These are phyloP conservation scores for Littorina saxatilis DNA, from an alignment of 1,140 invertebrate genomes.

Conservation along the genomic window DNA sequence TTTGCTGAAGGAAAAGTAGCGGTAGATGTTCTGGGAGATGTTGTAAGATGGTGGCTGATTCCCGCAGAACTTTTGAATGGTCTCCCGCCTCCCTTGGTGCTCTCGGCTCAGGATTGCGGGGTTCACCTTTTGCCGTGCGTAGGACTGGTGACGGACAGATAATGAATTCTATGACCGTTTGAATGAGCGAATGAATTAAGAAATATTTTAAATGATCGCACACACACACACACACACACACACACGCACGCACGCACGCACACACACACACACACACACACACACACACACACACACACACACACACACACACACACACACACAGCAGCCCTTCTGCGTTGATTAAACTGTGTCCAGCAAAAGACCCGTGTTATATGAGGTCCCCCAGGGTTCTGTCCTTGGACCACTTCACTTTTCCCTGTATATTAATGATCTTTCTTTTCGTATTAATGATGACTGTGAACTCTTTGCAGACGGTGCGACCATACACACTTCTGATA, in stretches of 20 bases:
- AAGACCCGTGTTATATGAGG: too few relatives aligned
- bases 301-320: too few relatives aligned
- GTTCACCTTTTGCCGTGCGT: not conserved
- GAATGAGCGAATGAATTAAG: too few relatives aligned
- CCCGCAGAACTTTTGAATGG: not conserved
- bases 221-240: constrained; percentile 1
- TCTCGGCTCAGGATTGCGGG: not conserved
- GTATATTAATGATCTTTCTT: too few relatives aligned
- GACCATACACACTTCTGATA: too few relatives aligned
- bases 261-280: not conserved
- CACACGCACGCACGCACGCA: not conserved
- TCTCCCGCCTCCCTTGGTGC: not conserved
- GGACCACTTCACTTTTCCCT: too few relatives aligned
- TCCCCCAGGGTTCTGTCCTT: too few relatives aligned
- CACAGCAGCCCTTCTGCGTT: too few relatives aligned
- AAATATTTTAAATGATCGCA: not conserved
- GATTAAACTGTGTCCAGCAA: too few relatives aligned
- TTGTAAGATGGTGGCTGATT: not conserved
- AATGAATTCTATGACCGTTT: not conserved
- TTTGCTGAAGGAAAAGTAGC: constrained; percentile 23
- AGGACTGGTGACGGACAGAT: not conserved
- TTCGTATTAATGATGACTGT: too few relatives aligned
- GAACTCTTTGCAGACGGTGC: too few relatives aligned
- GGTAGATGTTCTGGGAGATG: not conserved
- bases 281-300: too few relatives aligned